phyloP scores from a whole-genome alignment of 2,888 invertebrate species.

The Bembecia ichneumoniformis region DNA sequence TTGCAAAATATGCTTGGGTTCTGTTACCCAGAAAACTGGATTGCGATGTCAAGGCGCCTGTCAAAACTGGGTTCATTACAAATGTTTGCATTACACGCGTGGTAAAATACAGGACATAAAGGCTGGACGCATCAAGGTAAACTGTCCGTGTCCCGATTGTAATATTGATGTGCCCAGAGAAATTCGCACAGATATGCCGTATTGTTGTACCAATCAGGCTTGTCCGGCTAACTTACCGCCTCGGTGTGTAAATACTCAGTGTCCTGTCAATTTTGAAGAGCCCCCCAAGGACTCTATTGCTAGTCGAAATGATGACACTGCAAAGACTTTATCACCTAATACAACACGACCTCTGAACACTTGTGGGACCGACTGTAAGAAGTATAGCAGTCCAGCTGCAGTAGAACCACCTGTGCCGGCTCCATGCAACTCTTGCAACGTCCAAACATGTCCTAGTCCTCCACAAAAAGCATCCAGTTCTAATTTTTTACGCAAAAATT shows the following conservation, averaged over 20 bases:
- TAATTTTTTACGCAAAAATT: background rate
- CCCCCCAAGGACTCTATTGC: too few relatives aligned
- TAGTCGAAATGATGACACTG: too few relatives aligned
- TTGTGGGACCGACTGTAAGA: background rate
- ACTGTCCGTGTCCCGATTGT: slow-evolving; percentile 57
- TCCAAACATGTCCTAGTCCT: background rate
- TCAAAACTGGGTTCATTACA: slow-evolving; percentile 46
- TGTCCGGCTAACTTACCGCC: slow-evolving; percentile 11
- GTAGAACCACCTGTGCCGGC: background rate
- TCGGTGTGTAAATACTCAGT: slow-evolving; percentile 12
- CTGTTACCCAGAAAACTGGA: slow-evolving; percentile 40
- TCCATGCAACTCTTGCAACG: background rate
- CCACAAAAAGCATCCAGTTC: too few relatives aligned
- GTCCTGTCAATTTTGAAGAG: slow-evolving; percentile 13
- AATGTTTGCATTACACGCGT: slow-evolving; percentile 48
- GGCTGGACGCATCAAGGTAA: slow-evolving; percentile 39
- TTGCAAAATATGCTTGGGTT: slow-evolving; percentile 49
- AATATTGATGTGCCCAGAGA: slow-evolving; percentile 13
- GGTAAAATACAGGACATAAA: slow-evolving; percentile 52
- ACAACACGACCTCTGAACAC: background rate
- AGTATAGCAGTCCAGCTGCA: background rate
- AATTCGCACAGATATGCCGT: background rate
- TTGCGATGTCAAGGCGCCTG: slow-evolving; percentile 52
- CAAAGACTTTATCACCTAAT: too few relatives aligned
- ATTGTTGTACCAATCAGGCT: background rate